phyloP scores from a whole-genome alignment of 2,888 invertebrate genomes.

The Xestia rhomboidea region DNA sequence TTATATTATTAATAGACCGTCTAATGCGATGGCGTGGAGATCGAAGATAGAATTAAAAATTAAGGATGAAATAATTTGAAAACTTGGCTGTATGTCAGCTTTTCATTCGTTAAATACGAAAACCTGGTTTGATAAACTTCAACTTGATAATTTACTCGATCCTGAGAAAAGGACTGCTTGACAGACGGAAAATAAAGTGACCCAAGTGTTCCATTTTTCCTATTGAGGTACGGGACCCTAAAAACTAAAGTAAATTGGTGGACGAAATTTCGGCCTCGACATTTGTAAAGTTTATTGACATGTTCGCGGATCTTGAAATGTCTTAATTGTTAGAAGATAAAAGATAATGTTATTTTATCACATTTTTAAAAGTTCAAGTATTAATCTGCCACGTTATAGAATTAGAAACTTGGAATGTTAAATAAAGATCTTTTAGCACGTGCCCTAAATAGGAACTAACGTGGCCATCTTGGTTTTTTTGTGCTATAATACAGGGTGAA shows the following conservation, averaged over 20 bases:
- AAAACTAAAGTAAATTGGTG: constrained; percentile 3
- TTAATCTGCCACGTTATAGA: constrained; percentile 31
- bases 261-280: constrained; percentile 66
- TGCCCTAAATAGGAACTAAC: neutral
- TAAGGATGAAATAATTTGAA: no score
- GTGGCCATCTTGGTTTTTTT: neutral
- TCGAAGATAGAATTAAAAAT: no score
- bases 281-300: constrained; percentile 68
- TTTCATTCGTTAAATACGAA: no score
- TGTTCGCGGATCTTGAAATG: constrained; percentile 67
- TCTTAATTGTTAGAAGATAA: constrained; percentile 46
- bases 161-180: neutral
- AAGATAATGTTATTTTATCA: constrained; percentile 35
- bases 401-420: constrained; percentile 7
- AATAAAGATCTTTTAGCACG: neutral
- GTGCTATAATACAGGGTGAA: neutral
- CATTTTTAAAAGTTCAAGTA: constrained; percentile 48
- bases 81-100: no score
- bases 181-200: neutral
- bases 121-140: neutral
- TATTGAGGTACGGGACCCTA: neutral
- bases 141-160: neutral
- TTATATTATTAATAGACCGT: neutral
- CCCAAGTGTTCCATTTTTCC: neutral
- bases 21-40: neutral